A percentile compares a stretch with the other conserved stretches of the same genome.
These are phyloP conservation scores for Heliconius congener DNA, from an alignment of 1,140 invertebrate genomes.

Conservation along the genomic window DNA sequence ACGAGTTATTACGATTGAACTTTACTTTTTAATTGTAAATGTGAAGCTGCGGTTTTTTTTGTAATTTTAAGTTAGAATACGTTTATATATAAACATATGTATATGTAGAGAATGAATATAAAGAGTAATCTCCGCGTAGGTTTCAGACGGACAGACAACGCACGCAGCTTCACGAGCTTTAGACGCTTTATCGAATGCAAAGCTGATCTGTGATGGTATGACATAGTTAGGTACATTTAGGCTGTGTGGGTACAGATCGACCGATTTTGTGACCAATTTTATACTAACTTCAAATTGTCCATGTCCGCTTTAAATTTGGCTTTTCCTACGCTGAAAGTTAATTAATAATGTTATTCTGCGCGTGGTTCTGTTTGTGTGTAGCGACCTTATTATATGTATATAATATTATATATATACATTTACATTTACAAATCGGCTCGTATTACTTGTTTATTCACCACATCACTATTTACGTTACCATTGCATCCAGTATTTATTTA, in stretches of 20 bases:
- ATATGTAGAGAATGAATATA: not conserved
- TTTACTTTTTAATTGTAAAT: conserved; percentile 6
- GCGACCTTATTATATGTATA: not conserved
- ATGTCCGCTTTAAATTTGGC: conserved; percentile 46
- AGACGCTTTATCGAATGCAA: conserved; percentile 69
- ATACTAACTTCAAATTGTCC: conserved; percentile 46
- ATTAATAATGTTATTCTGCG: conserved; percentile 8
- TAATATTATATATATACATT: not conserved
- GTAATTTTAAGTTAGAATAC: conserved; percentile 3
- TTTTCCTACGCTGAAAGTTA: conserved; percentile 15
- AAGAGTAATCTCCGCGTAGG: conserved; percentile 11
- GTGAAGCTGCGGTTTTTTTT: conserved; percentile 26
- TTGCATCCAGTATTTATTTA: conserved; percentile 45
- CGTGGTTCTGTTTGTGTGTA: conserved; percentile 32
- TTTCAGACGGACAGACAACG: conserved; percentile 26
- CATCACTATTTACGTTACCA: conserved; percentile 42
- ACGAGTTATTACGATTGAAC: not conserved
- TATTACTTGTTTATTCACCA: conserved; percentile 10
- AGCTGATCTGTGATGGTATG: conserved; percentile 79
- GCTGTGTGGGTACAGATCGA: conserved; percentile 60
- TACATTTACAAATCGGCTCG: conserved; percentile 23
- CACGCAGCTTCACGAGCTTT: conserved; percentile 57
- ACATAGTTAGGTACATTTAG: conserved; percentile 73
- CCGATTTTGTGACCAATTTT: conserved; percentile 46
- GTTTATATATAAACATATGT: not conserved